phyloP scores from a whole-genome alignment of 2,888 invertebrate genomes.

The Drosophila austrosaltans region DNA sequence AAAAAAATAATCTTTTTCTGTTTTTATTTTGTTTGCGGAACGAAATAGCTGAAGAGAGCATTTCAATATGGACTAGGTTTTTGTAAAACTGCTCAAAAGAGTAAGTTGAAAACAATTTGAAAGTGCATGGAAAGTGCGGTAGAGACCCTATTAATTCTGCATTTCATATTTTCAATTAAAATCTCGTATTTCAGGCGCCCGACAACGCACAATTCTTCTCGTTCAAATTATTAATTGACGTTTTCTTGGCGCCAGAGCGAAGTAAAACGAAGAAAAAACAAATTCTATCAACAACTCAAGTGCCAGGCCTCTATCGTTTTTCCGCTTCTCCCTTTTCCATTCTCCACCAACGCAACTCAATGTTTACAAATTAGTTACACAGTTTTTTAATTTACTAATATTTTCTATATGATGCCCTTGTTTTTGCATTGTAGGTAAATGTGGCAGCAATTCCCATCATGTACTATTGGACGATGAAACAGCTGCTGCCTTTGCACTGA shows the following conservation, averaged over 20 bases:
- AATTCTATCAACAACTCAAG: constrained; percentile 30
- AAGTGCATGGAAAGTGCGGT: background rate
- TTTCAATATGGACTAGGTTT: too few species aligned
- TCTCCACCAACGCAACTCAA: background rate
- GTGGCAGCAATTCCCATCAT: constrained; percentile 33
- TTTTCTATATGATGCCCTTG: constrained; percentile 19
- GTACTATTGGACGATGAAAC: constrained; percentile 40
- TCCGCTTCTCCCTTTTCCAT: constrained; percentile 13
- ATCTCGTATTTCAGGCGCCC: constrained; percentile 59
- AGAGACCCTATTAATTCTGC: constrained; percentile 8
- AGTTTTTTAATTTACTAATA: constrained; percentile 52
- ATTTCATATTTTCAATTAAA: constrained; percentile 50
- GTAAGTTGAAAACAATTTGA: background rate
- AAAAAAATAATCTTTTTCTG: too few species aligned
- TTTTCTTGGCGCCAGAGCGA: constrained; percentile 59
- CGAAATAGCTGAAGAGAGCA: too few species aligned
- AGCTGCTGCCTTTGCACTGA: constrained; percentile 39
- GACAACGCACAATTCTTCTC: constrained; percentile 55
- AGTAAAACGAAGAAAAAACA: constrained; percentile 24
- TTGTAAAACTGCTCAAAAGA: too few species aligned
- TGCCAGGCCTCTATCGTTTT: constrained; percentile 15
- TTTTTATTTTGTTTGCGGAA: too few species aligned
- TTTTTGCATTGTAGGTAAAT: constrained; percentile 46
- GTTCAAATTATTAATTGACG: constrained; percentile 60
- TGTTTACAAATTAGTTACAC: constrained; percentile 53